These are phyloP conservation scores for Catamblyrhynchus diadema DNA, from an alignment of 2,797 vertebrate genomes.

Conservation along the genomic window DNA sequence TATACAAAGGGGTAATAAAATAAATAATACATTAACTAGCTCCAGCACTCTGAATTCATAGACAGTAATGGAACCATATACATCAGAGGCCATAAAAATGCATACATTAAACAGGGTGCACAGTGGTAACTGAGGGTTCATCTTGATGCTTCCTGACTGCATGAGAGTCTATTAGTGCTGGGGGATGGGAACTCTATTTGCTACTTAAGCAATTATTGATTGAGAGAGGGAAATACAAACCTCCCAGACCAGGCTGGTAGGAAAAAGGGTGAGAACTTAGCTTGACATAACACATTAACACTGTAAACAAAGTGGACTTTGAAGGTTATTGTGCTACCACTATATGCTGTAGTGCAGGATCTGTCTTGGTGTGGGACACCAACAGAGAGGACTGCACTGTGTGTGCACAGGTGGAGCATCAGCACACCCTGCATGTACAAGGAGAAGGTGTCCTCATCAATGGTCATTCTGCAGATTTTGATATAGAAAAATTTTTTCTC, in stretches of 20 bases:
- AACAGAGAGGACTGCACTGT: not conserved
- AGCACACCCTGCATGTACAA: not conserved
- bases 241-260: slow-evolving; percentile 18
- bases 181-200: not conserved
- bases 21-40: slow-evolving; percentile 77
- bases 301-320: slow-evolving; percentile 24
- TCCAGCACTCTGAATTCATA: slow-evolving; percentile 23
- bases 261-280: slow-evolving; percentile 60
- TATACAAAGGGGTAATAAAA: slow-evolving; percentile 71
- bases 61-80: slow-evolving; percentile 51
- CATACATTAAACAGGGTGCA: slow-evolving; percentile 22
- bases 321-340: not conserved
- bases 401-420: not conserved
- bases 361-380: not conserved
- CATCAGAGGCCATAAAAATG: slow-evolving; percentile 63
- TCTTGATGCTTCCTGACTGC: slow-evolving; percentile 37
- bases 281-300: slow-evolving; percentile 33
- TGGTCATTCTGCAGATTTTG: not conserved
- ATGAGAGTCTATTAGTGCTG: slow-evolving; percentile 15
- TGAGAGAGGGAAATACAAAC: slow-evolving; percentile 54
- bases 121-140: slow-evolving; percentile 8
- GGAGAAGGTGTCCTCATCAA: not conserved
- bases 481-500: not conserved
- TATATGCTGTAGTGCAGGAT: not conserved
- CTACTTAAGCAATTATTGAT: slow-evolving; percentile 62